A percentile compares a stretch with the other conserved stretches of the same genome.
These are phyloP conservation scores for Lates japonicus DNA, from an alignment of 2,797 vertebrate genomes.

Conservation along the genomic window DNA sequence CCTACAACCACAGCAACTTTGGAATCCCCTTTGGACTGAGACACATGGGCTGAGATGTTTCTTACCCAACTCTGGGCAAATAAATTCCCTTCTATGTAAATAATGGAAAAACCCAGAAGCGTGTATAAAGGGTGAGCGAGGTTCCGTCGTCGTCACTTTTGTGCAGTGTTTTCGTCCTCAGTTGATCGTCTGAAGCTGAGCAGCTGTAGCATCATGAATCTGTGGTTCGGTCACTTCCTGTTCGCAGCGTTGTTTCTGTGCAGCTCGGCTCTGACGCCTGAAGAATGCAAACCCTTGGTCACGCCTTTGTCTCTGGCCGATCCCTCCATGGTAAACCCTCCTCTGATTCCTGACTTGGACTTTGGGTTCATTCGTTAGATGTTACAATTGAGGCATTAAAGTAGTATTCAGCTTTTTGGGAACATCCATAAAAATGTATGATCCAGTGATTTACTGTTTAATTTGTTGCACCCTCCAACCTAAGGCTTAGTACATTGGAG, in stretches of 20 bases:
- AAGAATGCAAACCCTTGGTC: constrained; percentile 43
- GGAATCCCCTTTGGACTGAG: neutral
- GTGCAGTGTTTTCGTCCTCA: too few species aligned
- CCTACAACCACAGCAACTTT: neutral
- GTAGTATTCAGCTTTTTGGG: neutral
- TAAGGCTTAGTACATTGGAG: too few species aligned
- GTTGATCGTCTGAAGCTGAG: neutral
- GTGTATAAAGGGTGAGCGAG: constrained; percentile 7
- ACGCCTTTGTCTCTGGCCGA: constrained; percentile 3
- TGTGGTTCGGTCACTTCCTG: constrained; percentile 39
- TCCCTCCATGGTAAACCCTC: constrained; percentile 29
- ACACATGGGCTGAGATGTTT: too few species aligned
- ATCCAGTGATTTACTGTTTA: too few species aligned
- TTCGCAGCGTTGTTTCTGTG: constrained; percentile 11
- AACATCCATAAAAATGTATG: neutral
- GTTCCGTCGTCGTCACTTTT: neutral
- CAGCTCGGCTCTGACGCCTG: constrained; percentile 22
- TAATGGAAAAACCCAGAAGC: neutral
- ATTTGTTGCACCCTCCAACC: too few species aligned
- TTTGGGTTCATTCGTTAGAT: neutral
- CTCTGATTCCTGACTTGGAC: neutral
- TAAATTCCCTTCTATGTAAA: neutral
- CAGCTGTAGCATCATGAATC: constrained; percentile 38
- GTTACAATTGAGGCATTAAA: neutral
- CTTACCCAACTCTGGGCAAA: neutral